These are phyloP conservation scores for Strongylocentrotus purpuratus DNA, from an alignment of 35 echinoderm and acorn worm species.

Conservation along the genomic window DNA sequence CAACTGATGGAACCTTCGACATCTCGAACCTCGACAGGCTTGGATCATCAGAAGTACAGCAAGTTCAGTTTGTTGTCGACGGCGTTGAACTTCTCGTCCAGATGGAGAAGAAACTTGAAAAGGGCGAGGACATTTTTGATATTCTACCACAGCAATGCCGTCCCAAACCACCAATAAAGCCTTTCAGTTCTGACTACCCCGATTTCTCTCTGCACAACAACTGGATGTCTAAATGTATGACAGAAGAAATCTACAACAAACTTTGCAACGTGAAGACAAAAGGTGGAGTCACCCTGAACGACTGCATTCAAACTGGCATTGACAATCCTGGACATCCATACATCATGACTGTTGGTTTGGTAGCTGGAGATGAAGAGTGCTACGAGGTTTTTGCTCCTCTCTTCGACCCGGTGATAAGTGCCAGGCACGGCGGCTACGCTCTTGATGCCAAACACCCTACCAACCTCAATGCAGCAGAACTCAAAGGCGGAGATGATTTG, in stretches of 20 bases:
- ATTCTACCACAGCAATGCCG: constrained; percentile 78
- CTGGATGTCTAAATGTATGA: constrained; percentile 81
- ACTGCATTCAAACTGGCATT: constrained; percentile 93
- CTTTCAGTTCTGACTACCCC: constrained; percentile 81
- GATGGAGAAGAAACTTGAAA: constrained; percentile 90
- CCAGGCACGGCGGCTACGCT: constrained; percentile 76
- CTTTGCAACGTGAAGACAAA: constrained; percentile 74
- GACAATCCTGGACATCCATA: constrained; percentile 98
- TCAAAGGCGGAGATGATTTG: constrained; percentile 78
- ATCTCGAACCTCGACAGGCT: constrained; percentile 95
- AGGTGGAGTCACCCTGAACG: constrained; percentile 74
- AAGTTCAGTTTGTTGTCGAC: constrained; percentile 89
- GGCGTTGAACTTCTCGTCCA: constrained; percentile 86
- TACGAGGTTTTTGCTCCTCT: constrained; percentile 87
- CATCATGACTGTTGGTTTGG: constrained; percentile 94
- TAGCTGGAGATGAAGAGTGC: constrained; percentile 98
- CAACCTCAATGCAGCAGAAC: constrained; percentile 70
- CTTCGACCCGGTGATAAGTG: constrained; percentile 91
- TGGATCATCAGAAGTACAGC: constrained; percentile 90
- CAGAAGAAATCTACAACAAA: constrained; percentile 82
- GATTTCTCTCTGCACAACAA: constrained; percentile 94
- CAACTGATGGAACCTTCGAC: constrained; percentile 99
- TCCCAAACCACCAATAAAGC: constrained; percentile 57
- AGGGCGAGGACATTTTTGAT: constrained; percentile 70
- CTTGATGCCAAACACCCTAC: constrained; percentile 84